These are phyloP conservation scores for Platorchestia sp. DNA, from an alignment of 1,140 invertebrate species.

Conservation along the genomic window DNA sequence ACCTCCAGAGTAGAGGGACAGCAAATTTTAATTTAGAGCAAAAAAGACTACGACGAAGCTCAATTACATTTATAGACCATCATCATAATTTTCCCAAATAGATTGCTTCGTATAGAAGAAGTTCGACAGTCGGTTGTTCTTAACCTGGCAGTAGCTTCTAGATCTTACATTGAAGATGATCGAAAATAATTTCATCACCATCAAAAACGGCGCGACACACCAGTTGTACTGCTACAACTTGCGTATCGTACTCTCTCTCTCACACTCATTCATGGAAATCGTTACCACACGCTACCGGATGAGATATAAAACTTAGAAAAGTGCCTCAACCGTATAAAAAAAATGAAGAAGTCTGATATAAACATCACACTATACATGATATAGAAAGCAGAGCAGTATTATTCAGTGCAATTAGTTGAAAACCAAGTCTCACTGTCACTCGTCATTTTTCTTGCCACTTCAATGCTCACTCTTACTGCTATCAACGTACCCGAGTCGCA, in stretches of 20 bases:
- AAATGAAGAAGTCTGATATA: not conserved
- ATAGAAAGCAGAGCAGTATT: not conserved
- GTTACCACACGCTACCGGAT: conserved; percentile 53
- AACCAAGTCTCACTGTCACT: not conserved
- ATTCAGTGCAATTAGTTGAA: not conserved
- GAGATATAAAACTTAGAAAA: not conserved
- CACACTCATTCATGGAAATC: conserved; percentile 43
- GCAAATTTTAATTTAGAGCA: not conserved
- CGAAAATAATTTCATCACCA: not conserved
- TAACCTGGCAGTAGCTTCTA: not conserved
- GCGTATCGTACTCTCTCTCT: conserved; percentile 47
- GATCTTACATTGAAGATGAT: not conserved
- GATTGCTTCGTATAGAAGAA: not conserved
- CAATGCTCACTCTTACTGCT: not conserved
- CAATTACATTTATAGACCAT: not conserved
- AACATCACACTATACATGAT: no score
- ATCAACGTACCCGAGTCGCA: not conserved
- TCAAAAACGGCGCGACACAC: not conserved
- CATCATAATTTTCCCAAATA: not conserved
- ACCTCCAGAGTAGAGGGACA: not conserved
- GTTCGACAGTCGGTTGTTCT: not conserved
- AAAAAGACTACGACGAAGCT: not conserved
- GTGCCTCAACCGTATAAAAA: not conserved
- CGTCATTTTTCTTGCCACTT: not conserved
- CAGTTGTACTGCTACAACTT: conserved; percentile 16